Evolutionary conservation across 2,888 invertebrate species (phyloP), one percentile per base, ranked within the genome.

Genomic region (Plemyria rubiginata): DNA sequence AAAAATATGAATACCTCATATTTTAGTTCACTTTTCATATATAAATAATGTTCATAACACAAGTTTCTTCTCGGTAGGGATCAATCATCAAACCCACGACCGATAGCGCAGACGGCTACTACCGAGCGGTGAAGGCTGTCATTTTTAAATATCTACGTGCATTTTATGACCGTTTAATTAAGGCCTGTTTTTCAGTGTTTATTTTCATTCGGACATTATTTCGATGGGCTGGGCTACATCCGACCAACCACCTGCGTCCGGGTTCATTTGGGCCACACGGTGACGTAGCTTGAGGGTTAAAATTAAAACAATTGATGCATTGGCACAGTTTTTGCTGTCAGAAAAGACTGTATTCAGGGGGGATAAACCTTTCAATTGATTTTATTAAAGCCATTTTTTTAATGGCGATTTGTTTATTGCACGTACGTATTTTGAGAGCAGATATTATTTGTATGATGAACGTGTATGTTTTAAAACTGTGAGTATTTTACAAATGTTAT

Each of bases 231-330:
- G 77, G 78, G 77, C 78, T 74, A 80, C 85, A 81, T 88, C 85
- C 85, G 84, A 79, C 74, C 82, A 49, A 50, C 79, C 91, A 91
- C 88, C 90, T 91, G 90, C 90, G 82, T 90, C 91, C 91, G 90
- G 86, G 81, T 78, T 71, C 82, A 83, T 86, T 87, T 85, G 80
- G 84, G 80, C 80, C 81, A 79, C 72, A 74, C 59, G 41, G 48
- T 46, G 59, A 53, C 48, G 45, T 45, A 22, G 54, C 45, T 59
- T 40, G 15, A 50, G 53, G 64, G 64, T 49, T 56, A 43, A 60
- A 55, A 56, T 59, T 60, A 57, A 58, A 63, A 57, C 40, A 41
- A 49, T 43, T 53, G 40, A 13, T 36, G n/a, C n/a, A 40, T 45
- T 54, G 49, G 45, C 60, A 60, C 43, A 36, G 50, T 49, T 29